phyloP scores from a whole-genome alignment of 2,888 invertebrate species.

The Diarsia rubi region DNA sequence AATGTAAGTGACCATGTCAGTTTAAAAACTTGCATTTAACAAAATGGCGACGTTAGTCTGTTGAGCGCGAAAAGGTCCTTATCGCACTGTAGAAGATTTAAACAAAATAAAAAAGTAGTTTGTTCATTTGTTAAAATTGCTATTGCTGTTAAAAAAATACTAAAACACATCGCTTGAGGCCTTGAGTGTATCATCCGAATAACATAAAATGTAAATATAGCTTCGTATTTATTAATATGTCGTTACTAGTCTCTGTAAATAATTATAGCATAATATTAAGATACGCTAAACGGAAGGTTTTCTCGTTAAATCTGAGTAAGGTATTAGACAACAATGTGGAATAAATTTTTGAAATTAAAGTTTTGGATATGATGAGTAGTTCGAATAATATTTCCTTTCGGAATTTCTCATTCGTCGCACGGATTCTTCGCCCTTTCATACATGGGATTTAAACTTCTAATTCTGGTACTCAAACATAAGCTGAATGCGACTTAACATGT shows the following conservation, averaged over 20 bases:
- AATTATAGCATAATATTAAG: constrained; percentile 64
- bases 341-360: neutral
- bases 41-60: neutral
- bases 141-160: constrained; percentile 49
- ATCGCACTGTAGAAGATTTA: constrained; percentile 9
- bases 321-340: constrained; percentile 7
- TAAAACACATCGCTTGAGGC: constrained; percentile 75
- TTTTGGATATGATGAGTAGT: neutral
- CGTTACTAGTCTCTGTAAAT: constrained; percentile 75
- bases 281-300: constrained; percentile 36
- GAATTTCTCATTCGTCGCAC: neutral
- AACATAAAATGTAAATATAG: constrained; percentile 68
- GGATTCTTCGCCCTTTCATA: neutral
- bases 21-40: neutral
- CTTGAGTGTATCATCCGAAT: constrained; percentile 84
- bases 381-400: neutral
- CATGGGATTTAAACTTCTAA: neutral
- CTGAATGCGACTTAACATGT: neutral
- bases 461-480: too few species aligned
- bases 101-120: constrained; percentile 8
- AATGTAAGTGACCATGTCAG: too few species aligned
- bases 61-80: neutral
- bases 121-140: constrained; percentile 46
- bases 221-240: constrained; percentile 71
- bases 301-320: constrained; percentile 14